Evolutionary conservation across 2,888 invertebrate species (phyloP).

Genomic region (Andrena hattorfiana): DNA sequence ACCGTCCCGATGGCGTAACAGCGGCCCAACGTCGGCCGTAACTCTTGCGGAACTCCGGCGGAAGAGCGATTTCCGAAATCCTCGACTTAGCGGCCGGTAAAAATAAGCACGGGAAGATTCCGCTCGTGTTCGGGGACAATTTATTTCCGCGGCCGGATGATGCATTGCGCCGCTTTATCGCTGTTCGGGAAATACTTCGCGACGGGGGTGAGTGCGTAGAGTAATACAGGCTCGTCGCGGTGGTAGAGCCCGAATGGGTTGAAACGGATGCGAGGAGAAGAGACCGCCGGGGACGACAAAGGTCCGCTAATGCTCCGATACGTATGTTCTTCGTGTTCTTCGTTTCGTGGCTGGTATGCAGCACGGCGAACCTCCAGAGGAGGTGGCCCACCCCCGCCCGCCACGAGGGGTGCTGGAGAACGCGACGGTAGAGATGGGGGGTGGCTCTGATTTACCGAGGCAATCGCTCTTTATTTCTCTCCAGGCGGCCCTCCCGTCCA

Average conservation of each 20-base stretch:
- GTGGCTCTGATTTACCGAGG: slow-evolving; percentile 84
- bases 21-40: background rate
- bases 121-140: slow-evolving; percentile 68
- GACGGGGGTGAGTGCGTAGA: slow-evolving; percentile 54
- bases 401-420: slow-evolving; percentile 39
- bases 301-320: slow-evolving; percentile 82
- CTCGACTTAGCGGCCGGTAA: slow-evolving; percentile 51
- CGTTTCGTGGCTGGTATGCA: slow-evolving; percentile 73
- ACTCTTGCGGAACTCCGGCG: slow-evolving; percentile 22
- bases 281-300: slow-evolving; percentile 61
- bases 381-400: slow-evolving; percentile 48
- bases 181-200: slow-evolving; percentile 71
- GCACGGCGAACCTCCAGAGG: slow-evolving; percentile 64
- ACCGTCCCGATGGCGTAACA: slow-evolving; percentile 14
- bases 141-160: slow-evolving; percentile 69
- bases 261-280: slow-evolving; percentile 59
- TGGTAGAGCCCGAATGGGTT: slow-evolving; percentile 65
- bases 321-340: slow-evolving; percentile 82
- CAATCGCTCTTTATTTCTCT: slow-evolving; percentile 85
- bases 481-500: slow-evolving; percentile 84
- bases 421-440: slow-evolving; percentile 51
- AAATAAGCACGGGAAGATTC: slow-evolving; percentile 71
- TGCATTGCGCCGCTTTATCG: slow-evolving; percentile 72
- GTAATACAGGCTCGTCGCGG: slow-evolving; percentile 59
- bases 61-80: slow-evolving; percentile 55